Evolutionary conservation across 2,888 invertebrate species (phyloP), one percentile per base, ranked within the genome.

Genomic region (Chloroclystis v-ata): DNA sequence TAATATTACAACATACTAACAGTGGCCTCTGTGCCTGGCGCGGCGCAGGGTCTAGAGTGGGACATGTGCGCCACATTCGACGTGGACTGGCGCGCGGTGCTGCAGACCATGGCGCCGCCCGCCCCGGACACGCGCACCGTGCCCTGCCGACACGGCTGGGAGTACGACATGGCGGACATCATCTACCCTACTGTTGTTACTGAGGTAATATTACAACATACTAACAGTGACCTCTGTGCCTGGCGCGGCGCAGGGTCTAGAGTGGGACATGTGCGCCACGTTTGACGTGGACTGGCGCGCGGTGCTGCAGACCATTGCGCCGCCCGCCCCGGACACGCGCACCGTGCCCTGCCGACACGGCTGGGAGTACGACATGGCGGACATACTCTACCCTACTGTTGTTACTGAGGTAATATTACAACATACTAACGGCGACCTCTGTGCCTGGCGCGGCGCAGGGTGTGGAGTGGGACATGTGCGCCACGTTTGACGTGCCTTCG

Each of bases 401-500:
- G 74, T 82, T 28, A 84, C 78, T 39, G 86, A 86, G 80, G 86
- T 85, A 28, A 65, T n/a, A n/a, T n/a, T n/a, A n/a, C n/a, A n/a
- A n/a, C n/a, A n/a, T n/a, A n/a, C n/a, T n/a, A n/a, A n/a, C n/a
- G n/a, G n/a, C n/a, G n/a, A n/a, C n/a, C 5, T 68, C 83, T 49
- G 76, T 77, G 1, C 81, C 84, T 20, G 58, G 63, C 2, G 65
- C 67, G 1, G 59, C 57, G 0, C 32, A 53, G 1, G 75, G 68
- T 5, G 71, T 59, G 2, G 20, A 20, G 3, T 20, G 20, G 20
- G 20, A 20, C 20, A 20, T 69, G n/a, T 87, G 87, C 52, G 43
- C 56, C 28, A 80, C 77, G 39, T 86, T 66, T 67, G 62, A 66
- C 37, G 77, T 73, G 25, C 84, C 85, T 69, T 87, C 86, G 87